Evolutionary conservation across 1,140 invertebrate genomes (phyloP), one percentile per base, ranked within the genome.

Genomic region (Caerostris darwini): DNA sequence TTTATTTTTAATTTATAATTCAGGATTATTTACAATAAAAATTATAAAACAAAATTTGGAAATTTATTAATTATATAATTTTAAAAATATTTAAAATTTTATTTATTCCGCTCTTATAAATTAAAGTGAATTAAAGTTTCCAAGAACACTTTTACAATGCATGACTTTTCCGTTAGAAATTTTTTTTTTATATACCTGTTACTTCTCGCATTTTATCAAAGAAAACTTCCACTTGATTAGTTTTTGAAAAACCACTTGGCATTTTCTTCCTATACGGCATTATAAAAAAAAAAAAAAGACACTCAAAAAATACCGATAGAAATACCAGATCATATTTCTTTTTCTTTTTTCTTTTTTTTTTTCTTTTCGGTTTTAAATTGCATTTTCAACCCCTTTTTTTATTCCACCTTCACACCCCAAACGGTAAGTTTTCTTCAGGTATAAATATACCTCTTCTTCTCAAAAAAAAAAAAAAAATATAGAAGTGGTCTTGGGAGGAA

Each of bases 331-430:
- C 10, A 50, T 77, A 50, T 77, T 34, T 34, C 34, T 34, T 34
- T 34, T 34, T n/a, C n/a, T n/a, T n/a, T n/a, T n/a, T n/a, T n/a
- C n/a, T n/a, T n/a, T n/a, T n/a, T 77, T 34, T 12, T 50, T 50
- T 77, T 53, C 71, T 77, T 53, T 34, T 67, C 50, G 17, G 7
- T 85, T 59, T 85, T 58, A 85, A 85, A 85, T 85, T 85, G 83
- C 54, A 59, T 85, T 59, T 57, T 34, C 83, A 19, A 57, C 82
- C 19, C 53, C n/a, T n/a, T n/a, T 67, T 67, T 67, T 67, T 67
- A 34, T 2, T 34, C 34, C 14, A 2, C 71, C 50, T n/a, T n/a
- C 19, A 12, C 34, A 34, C 5, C 34, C 4, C 10, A 50, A 34
- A 2, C 8, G 54, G 7, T 14, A n/a, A 12, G 56, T 34, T 58